Percentiles rank a stretch among this genome's conserved stretches.
These are phyloP conservation scores for Ia io DNA, from an alignment of 2,113 vertebrate species.

Conservation along the genomic window DNA sequence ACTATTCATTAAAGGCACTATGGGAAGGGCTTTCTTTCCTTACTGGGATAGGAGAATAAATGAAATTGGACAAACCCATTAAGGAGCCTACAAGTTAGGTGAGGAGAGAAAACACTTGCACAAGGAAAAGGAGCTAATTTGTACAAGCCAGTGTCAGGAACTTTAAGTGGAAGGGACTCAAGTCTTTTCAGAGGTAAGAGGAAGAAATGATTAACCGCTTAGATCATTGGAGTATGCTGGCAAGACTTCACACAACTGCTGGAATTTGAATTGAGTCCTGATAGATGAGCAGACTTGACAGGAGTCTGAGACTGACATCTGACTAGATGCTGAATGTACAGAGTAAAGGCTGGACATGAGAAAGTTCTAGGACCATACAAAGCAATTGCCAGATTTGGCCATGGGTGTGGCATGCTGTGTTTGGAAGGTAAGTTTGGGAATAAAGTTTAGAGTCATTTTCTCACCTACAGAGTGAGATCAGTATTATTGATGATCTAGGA, in stretches of 20 bases:
- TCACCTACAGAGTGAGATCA: neutral
- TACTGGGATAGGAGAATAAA: neutral
- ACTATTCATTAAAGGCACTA: neutral
- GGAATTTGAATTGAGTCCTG: neutral
- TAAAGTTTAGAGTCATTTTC: neutral
- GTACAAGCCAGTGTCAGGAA: neutral
- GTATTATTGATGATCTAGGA: neutral
- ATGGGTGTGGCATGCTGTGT: neutral
- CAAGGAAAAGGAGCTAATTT: neutral
- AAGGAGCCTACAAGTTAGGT: neutral
- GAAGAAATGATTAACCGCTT: neutral
- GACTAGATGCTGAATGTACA: neutral
- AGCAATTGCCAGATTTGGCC: neutral
- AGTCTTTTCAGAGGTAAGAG: neutral
- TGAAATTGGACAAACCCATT: neutral
- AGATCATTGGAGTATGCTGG: neutral
- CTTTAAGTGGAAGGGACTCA: neutral
- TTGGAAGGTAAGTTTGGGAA: neutral
- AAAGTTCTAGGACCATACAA: neutral
- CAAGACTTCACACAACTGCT: neutral
- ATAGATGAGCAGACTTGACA: neutral
- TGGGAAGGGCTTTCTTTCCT: neutral
- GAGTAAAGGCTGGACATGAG: neutral
- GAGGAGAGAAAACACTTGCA: neutral
- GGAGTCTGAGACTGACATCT: neutral